Evolutionary conservation across 2,888 invertebrate species (phyloP), one percentile per base, ranked within the genome.

Genomic region (Pollenia griseotomentosa): DNA sequence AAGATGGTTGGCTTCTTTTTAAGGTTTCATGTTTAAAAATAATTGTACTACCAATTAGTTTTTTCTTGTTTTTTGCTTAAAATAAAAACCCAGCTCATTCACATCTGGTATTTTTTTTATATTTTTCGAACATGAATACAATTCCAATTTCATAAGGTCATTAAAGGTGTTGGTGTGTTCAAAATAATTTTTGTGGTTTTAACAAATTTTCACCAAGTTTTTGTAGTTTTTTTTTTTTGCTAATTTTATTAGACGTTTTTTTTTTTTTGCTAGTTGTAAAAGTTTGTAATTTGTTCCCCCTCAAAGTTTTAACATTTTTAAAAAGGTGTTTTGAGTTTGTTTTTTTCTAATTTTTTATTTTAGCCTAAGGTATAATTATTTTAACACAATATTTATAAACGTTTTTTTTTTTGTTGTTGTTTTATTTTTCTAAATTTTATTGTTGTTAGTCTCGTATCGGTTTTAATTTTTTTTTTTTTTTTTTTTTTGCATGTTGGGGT

Each of bases 41-140:
- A 89, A 88, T 89, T 88, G 88, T 88, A 82, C 61, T 88, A 81
- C 88, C 89, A 89, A 89, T 89, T 89, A 89, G 89, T 83, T 89
- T 79, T 77, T 79, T 55, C 5, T 65, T 57, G 44, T 74, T 75
- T 55, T 40, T 42, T 70, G 70, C 33, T 12, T 11, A 57, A 33
- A 66, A 14, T n/a, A 33, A 33, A 33, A 33, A 33, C 5, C 0
- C 57, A 66, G 61, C 63, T 73, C 51, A 79, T 83, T 83, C 63
- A 82, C 79, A 78, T 78, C 71, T 81, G 48, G 12, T 4, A 59
- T 23, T 61, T 57, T 66, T 74, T 55, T 63, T 65, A 6, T 81
- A 40, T 59, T 51, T 3, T 61, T 75, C 55, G 33, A 57, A 7
- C 55, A 51, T 46, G 53, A 59, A 63, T 75, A 68, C 61, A 74